Evolutionary conservation across 2,113 vertebrate species (phyloP).

Genomic region (Pachypanchax playfairii): DNA sequence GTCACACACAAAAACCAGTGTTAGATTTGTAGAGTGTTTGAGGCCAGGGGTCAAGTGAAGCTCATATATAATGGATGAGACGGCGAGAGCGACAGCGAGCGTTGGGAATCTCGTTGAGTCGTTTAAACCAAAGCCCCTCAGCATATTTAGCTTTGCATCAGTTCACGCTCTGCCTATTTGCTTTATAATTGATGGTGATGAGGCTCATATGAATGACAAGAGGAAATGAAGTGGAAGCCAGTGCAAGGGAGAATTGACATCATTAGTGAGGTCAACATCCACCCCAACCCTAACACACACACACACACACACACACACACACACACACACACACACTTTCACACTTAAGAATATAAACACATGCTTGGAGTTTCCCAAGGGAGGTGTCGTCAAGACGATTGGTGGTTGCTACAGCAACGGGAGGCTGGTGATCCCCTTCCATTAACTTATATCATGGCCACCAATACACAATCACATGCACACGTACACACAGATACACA

Average conservation of each 20-base stretch:
- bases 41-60: conserved; percentile 25
- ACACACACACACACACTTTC: conserved; percentile 14
- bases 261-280: conserved; percentile 42
- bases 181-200: conserved; percentile 41
- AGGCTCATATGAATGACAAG: conserved; percentile 37
- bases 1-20: conserved; percentile 15
- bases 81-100: background rate
- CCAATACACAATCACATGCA: background rate
- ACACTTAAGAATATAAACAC: conserved; percentile 14
- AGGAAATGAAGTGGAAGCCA: conserved; percentile 33
- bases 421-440: conserved; percentile 36
- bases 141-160: conserved; percentile 6
- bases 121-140: conserved; percentile 8
- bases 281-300: conserved; percentile 15
- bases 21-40: background rate
- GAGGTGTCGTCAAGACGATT: conserved; percentile 50
- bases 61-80: conserved; percentile 34
- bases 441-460: conserved; percentile 26
- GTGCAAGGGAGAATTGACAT: conserved; percentile 23
- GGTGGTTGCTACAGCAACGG: conserved; percentile 56
- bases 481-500: background rate
- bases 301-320: conserved; percentile 15
- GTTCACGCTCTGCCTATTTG: conserved; percentile 12
- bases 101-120: conserved; percentile 19
- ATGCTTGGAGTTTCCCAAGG: conserved; percentile 41